Evolutionary conservation across 2,888 invertebrate genomes (phyloP), one percentile per base, ranked within the genome.

Genomic region (Xestoiulus laeticollis): DNA sequence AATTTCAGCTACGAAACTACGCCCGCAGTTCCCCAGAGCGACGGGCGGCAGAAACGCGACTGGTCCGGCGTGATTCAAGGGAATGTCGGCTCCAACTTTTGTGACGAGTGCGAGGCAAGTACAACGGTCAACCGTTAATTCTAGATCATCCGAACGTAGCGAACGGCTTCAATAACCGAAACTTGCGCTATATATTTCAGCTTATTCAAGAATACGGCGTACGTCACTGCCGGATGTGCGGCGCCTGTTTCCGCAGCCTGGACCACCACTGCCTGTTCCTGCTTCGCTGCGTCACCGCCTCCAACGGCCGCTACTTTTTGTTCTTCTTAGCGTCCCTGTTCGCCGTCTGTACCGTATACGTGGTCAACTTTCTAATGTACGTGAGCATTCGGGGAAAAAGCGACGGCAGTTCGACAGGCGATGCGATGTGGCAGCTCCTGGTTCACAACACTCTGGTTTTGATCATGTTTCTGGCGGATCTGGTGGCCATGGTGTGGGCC

Each of bases 51-150:
- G 30, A 6, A 12, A 12, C 38, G 84, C 3, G 87, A 87, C 53
- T 87, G 87, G 87, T 43, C 26, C 43, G 26, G n/a, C 22, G n/a
- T 87, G 22, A 85, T 44, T 19, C 16, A 87, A n/a, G 85, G 53
- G 33, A 26, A 14, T 12, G 8, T 19, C 14, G 85, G 85, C 38
- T 8, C n/a, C 3, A 82, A 84, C 19, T 87, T 87, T 30, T 87
- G 87, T 26, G 87, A 87, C 53, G 87, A 87, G 48, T 87, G 87
- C 26, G 87, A 87, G 87, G 87, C 43, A 26, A 32, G 82, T 22
- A 48, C n/a, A 3, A 3, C 22, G 3, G 38, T 30, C 0, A 85
- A 3, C 14, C 2, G 12, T 85, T 5, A 44, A n/a, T n/a, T n/a
- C 85, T 3, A 22, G 22, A 44, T 85, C 33, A 38, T 2, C 4